Evolutionary conservation across 2,797 vertebrate species (phyloP).

Genomic region (Propithecus perrieri): DNA sequence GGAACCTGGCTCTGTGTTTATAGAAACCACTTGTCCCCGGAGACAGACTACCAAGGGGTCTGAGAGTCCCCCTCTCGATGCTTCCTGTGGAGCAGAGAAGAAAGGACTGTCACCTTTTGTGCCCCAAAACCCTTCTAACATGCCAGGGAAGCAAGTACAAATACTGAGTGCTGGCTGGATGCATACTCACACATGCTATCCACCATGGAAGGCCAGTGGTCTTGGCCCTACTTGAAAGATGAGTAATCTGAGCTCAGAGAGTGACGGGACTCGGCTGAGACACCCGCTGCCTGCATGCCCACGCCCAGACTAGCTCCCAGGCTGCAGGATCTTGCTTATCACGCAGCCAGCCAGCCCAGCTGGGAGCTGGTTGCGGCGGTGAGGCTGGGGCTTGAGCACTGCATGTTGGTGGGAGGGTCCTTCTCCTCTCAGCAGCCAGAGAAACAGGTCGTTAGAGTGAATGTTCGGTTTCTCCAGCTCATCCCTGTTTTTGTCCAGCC

Average conservation of each 20-base stretch:
- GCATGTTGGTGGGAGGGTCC: fast-evolving
- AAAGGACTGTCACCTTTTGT: not conserved
- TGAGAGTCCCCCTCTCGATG: not conserved
- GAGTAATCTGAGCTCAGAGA: not conserved
- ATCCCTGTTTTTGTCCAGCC: not conserved
- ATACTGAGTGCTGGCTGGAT: not conserved
- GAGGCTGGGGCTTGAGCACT: not conserved
- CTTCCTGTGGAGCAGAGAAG: not conserved
- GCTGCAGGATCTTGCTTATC: not conserved
- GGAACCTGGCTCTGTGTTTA: not conserved
- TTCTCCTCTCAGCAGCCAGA: not conserved
- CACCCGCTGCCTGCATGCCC: not conserved
- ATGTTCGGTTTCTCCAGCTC: not conserved
- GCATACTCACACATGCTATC: fast-evolving
- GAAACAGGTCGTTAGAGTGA: not conserved
- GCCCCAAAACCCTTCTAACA: not conserved
- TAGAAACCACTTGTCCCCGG: conserved; percentile 12
- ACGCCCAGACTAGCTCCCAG: not conserved
- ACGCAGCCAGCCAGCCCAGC: not conserved
- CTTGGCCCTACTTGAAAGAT: not conserved
- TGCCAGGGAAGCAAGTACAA: not conserved
- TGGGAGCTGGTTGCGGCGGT: not conserved
- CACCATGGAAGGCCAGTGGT: not conserved
- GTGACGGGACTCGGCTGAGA: not conserved
- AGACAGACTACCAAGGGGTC: not conserved